These are phyloP conservation scores for Tipula confusa DNA, from an alignment of 2,888 invertebrate genomes.

Conservation along the genomic window DNA sequence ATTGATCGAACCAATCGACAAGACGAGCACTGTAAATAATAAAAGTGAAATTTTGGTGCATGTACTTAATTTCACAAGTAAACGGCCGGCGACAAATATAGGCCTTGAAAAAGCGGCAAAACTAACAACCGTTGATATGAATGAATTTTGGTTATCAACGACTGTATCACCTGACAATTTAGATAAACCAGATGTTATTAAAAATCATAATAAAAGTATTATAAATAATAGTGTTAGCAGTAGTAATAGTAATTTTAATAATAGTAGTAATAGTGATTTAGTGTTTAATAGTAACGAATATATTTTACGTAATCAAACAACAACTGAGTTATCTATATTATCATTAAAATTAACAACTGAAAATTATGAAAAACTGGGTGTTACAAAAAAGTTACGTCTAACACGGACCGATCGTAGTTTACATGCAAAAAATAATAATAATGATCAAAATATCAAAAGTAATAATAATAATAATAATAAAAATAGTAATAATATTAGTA, in stretches of 20 bases:
- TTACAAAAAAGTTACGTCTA: not conserved
- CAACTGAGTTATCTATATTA: slow-evolving; percentile 40
- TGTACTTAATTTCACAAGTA: not conserved
- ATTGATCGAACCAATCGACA: not conserved
- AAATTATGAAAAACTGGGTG: slow-evolving; percentile 31
- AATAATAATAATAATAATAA: slow-evolving; percentile 35
- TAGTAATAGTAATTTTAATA: slow-evolving; percentile 37
- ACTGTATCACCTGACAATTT: slow-evolving; percentile 15
- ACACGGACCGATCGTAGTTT: slow-evolving; percentile 50
- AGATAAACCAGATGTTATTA: slow-evolving; percentile 32
- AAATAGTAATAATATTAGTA: slow-evolving; percentile 35
- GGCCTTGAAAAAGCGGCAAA: not conserved
- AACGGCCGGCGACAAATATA: not conserved
- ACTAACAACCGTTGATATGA: slow-evolving; percentile 27
- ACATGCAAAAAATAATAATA: slow-evolving; percentile 36
- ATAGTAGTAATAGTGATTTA: slow-evolving; percentile 32
- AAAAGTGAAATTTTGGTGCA: not conserved
- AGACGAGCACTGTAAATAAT: not conserved
- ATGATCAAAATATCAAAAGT: not conserved
- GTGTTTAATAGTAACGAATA: slow-evolving; percentile 33
- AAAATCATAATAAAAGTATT: slow-evolving; percentile 30
- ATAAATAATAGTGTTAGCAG: slow-evolving; percentile 35
- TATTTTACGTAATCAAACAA: not conserved
- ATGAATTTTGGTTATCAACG: slow-evolving; percentile 15
- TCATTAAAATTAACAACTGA: slow-evolving; percentile 34